phyloP scores from a whole-genome alignment of 2,888 invertebrate species.

The Ernsta delagoae region DNA sequence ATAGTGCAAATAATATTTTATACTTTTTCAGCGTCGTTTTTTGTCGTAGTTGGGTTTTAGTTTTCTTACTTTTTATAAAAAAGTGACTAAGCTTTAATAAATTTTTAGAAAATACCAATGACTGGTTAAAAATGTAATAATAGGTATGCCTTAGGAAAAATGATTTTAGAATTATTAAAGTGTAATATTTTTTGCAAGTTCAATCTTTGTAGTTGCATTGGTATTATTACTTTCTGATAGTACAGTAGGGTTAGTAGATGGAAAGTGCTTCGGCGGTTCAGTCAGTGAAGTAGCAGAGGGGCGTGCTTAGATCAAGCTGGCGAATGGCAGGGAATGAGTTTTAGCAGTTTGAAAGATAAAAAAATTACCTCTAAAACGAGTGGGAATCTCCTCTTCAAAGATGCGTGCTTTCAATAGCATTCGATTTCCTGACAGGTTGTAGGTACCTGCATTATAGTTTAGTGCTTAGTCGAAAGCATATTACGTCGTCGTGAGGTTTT shows the following conservation, averaged over 20 bases:
- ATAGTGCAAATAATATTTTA: too few species aligned
- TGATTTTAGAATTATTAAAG: not conserved
- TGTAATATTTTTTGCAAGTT: conserved; percentile 25
- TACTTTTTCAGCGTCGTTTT: too few species aligned
- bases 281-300: not conserved
- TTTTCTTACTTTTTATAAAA: too few species aligned
- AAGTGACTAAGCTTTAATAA: too few species aligned
- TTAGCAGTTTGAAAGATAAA: not conserved
- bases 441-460: too few species aligned
- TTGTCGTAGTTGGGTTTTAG: too few species aligned
- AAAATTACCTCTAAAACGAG: not conserved
- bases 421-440: not conserved
- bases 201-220: conserved; percentile 23
- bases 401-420: not conserved
- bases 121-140: too few species aligned
- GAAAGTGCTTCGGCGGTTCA: not conserved
- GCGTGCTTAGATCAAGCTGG: not conserved
- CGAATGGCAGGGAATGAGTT: conserved; percentile 1
- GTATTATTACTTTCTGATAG: conserved; percentile 19
- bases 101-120: too few species aligned
- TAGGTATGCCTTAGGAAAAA: too few species aligned
- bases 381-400: not conserved
- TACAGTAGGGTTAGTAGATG: conserved; percentile 3
- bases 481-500: too few species aligned
- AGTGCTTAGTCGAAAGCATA: too few species aligned